Conservation (phyloP, 2,888 invertebrate species). For the Syrphus vitripennis region DNA sequence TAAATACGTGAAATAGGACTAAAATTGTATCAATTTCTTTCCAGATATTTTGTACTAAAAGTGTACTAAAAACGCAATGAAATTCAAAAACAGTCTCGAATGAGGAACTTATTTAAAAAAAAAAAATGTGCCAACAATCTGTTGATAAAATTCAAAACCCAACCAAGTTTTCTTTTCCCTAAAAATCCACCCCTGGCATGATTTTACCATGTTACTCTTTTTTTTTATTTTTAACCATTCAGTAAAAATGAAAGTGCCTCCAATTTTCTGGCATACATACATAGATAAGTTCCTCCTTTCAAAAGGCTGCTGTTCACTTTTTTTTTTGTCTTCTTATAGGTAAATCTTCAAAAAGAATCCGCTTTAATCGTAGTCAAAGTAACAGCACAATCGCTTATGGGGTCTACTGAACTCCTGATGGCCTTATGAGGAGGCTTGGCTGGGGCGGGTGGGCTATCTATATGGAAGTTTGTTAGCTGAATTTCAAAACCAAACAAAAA, state of each 20-base stretch:
- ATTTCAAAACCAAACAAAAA: constrained; percentile 17
- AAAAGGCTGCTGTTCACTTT: not conserved
- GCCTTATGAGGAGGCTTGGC: not conserved
- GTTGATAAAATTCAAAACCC: no score
- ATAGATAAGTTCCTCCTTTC: not conserved
- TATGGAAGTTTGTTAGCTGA: constrained; percentile 24
- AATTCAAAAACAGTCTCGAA: no score
- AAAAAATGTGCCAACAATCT: no score
- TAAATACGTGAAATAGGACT: no score
- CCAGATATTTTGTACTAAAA: no score
- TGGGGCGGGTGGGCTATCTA: not conserved
- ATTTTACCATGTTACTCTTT: not conserved
- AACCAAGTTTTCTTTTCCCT: not conserved
- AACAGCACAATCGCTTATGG: not conserved
- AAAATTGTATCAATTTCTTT: no score
- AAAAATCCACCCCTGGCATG: not conserved
- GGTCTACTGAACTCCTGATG: constrained; percentile 3
- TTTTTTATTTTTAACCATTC: not conserved
- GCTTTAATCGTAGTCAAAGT: not conserved
- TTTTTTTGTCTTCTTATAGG: not conserved
- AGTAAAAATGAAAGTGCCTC: constrained; percentile 11
- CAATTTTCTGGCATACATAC: not conserved
- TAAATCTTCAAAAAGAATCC: not conserved
- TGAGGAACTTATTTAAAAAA: no score
- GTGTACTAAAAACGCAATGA: no score